Conservation (phyloP, 92 coral and sea anemone species). For the Micromussa lordhowensis region DNA sequence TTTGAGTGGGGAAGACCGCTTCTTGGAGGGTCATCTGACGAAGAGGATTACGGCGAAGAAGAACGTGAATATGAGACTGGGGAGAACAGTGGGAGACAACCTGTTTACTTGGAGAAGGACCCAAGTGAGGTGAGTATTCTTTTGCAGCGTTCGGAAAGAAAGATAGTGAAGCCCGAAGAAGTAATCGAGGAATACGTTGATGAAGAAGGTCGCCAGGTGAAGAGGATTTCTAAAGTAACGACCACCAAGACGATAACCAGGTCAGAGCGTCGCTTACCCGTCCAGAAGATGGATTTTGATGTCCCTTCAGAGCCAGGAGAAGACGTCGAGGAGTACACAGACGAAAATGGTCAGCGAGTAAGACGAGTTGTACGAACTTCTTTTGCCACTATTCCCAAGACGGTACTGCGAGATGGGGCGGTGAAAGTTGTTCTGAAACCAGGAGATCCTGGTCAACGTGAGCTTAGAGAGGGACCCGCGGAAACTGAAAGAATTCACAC, state of each 20-base stretch:
- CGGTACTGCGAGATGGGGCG: constrained; percentile 46
- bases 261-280: constrained; percentile 9
- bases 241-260: constrained; percentile 43
- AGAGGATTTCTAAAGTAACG: constrained; percentile 65
- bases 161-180: constrained; percentile 36
- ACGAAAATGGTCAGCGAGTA: constrained; percentile 75
- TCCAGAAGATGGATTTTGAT: constrained; percentile 11
- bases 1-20: constrained; percentile 69
- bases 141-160: constrained; percentile 26
- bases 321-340: constrained; percentile 68
- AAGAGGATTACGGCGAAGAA: constrained; percentile 48
- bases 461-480: constrained; percentile 8
- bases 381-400: constrained; percentile 60
- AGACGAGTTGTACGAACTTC: constrained; percentile 60
- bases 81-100: not conserved
- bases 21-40: constrained; percentile 45
- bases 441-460: constrained; percentile 36
- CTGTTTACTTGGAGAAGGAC: constrained; percentile 36
- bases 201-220: constrained; percentile 81
- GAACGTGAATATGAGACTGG: constrained; percentile 16
- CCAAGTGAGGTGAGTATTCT: constrained; percentile 36
- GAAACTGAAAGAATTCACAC: constrained; percentile 28
- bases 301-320: constrained; percentile 39
- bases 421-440: constrained; percentile 54
- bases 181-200: constrained; percentile 78